Conservation (phyloP, 2,888 invertebrate species). For the Eristalinus sepulchralis region DNA sequence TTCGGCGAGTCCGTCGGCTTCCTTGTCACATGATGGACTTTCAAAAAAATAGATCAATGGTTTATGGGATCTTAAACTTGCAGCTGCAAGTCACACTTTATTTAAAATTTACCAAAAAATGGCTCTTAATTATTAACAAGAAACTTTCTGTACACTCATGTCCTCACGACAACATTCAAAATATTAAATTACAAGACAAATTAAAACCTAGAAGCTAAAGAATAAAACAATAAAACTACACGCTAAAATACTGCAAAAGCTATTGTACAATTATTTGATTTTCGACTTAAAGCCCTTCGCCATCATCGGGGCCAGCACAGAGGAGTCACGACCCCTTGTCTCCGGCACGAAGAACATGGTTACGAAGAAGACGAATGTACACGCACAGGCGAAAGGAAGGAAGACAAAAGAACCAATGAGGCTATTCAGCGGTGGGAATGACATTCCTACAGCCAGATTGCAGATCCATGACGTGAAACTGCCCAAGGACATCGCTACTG, state of each 20-base stretch:
- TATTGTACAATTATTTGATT: conserved; percentile 63
- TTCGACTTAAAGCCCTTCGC: conserved; percentile 83
- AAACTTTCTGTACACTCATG: neutral
- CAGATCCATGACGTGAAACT: conserved; percentile 93
- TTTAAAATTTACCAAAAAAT: neutral
- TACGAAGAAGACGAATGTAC: conserved; percentile 73
- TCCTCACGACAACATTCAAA: neutral
- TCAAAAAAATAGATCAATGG: too few species aligned
- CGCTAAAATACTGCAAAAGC: neutral
- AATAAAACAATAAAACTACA: neutral
- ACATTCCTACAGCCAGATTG: conserved; percentile 91
- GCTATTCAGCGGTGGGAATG: conserved; percentile 85
- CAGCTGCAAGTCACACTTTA: neutral
- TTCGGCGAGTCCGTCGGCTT: too few species aligned
- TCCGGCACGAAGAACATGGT: conserved; percentile 76
- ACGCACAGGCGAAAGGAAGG: conserved; percentile 84
- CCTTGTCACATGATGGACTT: too few species aligned
- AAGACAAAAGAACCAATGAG: conserved; percentile 87
- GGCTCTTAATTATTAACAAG: neutral
- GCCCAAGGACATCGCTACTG: conserved; percentile 92
- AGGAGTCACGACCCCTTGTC: conserved; percentile 74
- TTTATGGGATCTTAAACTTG: neutral
- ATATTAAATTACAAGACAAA: neutral
- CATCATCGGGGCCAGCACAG: conserved; percentile 75
- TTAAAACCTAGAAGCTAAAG: conserved; percentile 33